Evolutionary conservation across 2,888 invertebrate species (phyloP).

Genomic region (Lepidonotus clava): DNA sequence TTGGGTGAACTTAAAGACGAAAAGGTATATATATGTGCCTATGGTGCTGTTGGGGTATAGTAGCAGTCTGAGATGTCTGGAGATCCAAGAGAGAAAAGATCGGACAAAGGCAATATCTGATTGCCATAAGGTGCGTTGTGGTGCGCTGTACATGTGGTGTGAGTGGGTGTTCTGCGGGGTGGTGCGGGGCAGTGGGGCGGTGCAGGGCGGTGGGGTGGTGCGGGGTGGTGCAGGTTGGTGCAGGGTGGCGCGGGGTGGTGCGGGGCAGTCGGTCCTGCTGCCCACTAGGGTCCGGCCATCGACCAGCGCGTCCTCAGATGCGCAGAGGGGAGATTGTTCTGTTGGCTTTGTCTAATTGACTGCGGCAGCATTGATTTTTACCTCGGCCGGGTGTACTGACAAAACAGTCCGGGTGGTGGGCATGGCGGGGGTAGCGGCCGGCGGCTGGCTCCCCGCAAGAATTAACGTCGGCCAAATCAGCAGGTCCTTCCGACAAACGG

Average conservation of each 20-base stretch:
- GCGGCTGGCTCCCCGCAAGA: neutral
- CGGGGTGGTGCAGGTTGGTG: neutral
- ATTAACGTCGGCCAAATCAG: constrained; percentile 21
- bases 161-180: neutral
- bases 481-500: neutral
- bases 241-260: neutral
- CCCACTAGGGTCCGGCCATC: neutral
- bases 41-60: too few relatives aligned
- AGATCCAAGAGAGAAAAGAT: too few relatives aligned
- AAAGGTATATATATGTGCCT: too few relatives aligned
- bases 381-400: constrained; percentile 22
- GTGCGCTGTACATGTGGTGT: too few relatives aligned
- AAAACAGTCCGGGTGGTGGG: neutral
- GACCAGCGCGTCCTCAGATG: neutral
- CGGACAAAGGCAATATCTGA: too few relatives aligned
- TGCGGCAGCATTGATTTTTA: constrained; percentile 28
- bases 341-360: constrained; percentile 48
- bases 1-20: too few relatives aligned
- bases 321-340: constrained; percentile 40
- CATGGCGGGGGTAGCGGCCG: neutral
- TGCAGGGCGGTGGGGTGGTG: neutral
- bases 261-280: neutral
- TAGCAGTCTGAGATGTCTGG: too few relatives aligned
- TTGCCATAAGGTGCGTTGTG: too few relatives aligned
- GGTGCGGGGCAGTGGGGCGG: neutral